Percentiles rank a stretch among this genome's conserved stretches.
phyloP scores from a whole-genome alignment of 2,113 vertebrate species.

The Crypturellus undulatus region DNA sequence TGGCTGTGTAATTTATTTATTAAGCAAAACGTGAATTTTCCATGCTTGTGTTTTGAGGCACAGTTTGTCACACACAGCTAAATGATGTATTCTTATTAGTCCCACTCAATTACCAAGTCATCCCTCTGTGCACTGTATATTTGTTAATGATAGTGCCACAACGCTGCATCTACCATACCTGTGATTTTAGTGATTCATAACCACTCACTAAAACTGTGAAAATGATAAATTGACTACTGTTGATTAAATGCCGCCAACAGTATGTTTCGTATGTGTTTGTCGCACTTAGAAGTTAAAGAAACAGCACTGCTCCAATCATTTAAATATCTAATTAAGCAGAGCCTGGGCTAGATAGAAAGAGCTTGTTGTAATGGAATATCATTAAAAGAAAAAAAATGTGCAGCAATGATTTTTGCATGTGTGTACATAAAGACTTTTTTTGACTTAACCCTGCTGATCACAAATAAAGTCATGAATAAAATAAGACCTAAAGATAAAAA shows the following conservation, averaged over 20 bases:
- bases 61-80: conserved; percentile 86
- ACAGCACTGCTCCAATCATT: conserved; percentile 80
- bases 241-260: conserved; percentile 86
- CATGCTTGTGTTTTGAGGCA: conserved; percentile 83
- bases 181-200: conserved; percentile 87
- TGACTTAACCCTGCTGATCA: neutral
- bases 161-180: conserved; percentile 82
- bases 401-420: neutral
- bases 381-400: neutral
- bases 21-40: conserved; percentile 95
- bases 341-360: conserved; percentile 46
- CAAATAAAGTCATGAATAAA: conserved; percentile 15
- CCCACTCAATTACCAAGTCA: conserved; percentile 89
- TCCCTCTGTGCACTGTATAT: conserved; percentile 82
- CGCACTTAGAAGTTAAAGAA: conserved; percentile 81
- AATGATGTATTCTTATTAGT: conserved; percentile 91
- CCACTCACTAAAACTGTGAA: conserved; percentile 83
- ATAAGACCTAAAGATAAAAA: neutral
- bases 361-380: conserved; percentile 30
- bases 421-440: neutral
- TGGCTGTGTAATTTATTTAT: conserved; percentile 96
- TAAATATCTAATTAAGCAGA: conserved; percentile 84
- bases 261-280: conserved; percentile 77
- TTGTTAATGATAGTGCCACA: conserved; percentile 85
- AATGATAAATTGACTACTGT: conserved; percentile 85